A percentile compares a stretch with the other conserved stretches of the same genome.
phyloP scores from a whole-genome alignment of 2,797 vertebrate species.

The Hephaestus fuliginosus region DNA sequence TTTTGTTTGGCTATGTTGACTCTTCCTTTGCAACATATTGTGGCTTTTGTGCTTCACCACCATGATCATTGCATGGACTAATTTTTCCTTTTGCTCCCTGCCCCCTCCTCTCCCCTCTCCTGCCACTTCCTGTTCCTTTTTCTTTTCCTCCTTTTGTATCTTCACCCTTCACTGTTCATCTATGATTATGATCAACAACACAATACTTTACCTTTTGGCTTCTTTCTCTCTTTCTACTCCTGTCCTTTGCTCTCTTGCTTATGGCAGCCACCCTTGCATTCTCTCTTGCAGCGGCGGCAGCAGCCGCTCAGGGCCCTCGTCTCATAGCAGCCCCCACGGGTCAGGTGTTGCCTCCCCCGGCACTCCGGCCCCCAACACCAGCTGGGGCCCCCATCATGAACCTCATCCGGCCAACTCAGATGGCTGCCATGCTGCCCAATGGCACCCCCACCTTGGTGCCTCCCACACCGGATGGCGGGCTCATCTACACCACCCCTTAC shows the following conservation, averaged over 20 bases:
- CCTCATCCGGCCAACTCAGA: constrained; percentile 88
- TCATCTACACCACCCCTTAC: constrained; percentile 90
- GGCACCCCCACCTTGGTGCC: constrained; percentile 89
- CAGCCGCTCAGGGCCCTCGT: constrained; percentile 87
- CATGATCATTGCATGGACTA: constrained; percentile 92
- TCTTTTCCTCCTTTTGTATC: constrained; percentile 65
- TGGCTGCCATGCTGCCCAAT: constrained; percentile 88
- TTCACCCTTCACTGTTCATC: constrained; percentile 71
- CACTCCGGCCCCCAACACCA: constrained; percentile 84
- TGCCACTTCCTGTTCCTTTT: constrained; percentile 53
- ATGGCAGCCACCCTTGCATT: constrained; percentile 90
- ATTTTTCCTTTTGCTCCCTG: constrained; percentile 84
- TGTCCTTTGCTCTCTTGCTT: constrained; percentile 82
- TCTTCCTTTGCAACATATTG: constrained; percentile 73
- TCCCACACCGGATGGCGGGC: constrained; percentile 85
- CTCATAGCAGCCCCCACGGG: constrained; percentile 85
- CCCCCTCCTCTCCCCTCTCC: constrained; percentile 52
- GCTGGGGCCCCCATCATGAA: constrained; percentile 88
- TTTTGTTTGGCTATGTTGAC: constrained; percentile 65
- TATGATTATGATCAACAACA: constrained; percentile 76
- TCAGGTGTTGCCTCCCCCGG: constrained; percentile 83
- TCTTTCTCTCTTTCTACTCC: constrained; percentile 66
- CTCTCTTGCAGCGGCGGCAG: constrained; percentile 91
- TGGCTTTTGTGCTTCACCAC: constrained; percentile 85
- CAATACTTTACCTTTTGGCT: constrained; percentile 61